Conservation (phyloP, 2,113 vertebrate species). For the Indicator maculatus region DNA sequence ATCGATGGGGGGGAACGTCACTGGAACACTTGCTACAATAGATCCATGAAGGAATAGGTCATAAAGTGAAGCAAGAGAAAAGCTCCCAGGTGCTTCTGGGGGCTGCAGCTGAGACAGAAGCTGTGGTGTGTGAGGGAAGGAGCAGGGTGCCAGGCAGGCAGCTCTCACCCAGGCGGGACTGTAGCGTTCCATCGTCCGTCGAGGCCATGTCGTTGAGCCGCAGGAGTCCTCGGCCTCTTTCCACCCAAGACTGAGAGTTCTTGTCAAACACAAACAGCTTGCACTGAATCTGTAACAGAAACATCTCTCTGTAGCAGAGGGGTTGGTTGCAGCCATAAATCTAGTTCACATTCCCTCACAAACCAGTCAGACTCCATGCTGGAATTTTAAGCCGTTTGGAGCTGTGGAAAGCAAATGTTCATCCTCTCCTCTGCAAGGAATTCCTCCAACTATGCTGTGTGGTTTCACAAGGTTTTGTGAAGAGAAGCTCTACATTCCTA, state of each 20-base stretch:
- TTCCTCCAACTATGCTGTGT: neutral
- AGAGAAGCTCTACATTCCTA: neutral
- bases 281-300: slow-evolving; percentile 90
- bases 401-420: neutral
- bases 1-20: neutral
- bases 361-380: neutral
- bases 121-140: no score
- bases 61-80: neutral
- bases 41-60: neutral
- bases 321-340: neutral
- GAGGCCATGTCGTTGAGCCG: slow-evolving; percentile 98
- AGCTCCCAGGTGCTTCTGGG: neutral
- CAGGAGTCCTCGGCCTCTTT: slow-evolving; percentile 93
- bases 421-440: neutral
- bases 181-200: slow-evolving; percentile 90
- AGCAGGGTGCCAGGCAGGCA: neutral
- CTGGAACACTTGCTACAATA: neutral
- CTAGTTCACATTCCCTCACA: neutral
- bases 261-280: slow-evolving; percentile 99
- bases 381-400: neutral
- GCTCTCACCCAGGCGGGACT: slow-evolving; percentile 91
- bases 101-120: neutral
- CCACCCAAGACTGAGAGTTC: slow-evolving; percentile 96
- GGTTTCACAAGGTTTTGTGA: neutral
- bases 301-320: neutral